These are phyloP conservation scores for Aplocera efformata DNA, from an alignment of 2,888 invertebrate species.

Conservation along the genomic window DNA sequence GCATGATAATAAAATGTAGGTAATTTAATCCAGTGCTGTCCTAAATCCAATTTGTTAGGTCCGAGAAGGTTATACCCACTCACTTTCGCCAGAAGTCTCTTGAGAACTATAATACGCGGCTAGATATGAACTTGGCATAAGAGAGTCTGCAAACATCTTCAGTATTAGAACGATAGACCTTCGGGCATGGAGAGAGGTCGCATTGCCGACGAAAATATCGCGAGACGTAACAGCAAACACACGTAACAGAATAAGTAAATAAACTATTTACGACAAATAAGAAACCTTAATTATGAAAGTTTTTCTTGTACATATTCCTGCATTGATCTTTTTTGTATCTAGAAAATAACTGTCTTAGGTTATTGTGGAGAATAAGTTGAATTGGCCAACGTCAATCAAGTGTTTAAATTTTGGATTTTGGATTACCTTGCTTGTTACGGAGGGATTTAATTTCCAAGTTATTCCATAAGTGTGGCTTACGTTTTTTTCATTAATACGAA, in stretches of 20 bases:
- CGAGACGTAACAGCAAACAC: conserved; percentile 36
- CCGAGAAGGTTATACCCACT: conserved; percentile 5
- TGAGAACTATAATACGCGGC: conserved; percentile 12
- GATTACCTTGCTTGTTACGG: no score
- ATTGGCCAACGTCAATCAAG: no score
- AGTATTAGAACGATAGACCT: conserved; percentile 44
- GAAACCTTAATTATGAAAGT: no score
- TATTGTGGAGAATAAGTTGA: no score
- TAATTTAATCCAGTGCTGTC: conserved; percentile 24
- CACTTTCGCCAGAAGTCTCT: conserved; percentile 8
- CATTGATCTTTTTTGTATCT: neutral
- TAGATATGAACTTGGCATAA: conserved; percentile 34
- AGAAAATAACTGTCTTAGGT: no score
- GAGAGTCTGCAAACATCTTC: conserved; percentile 34
- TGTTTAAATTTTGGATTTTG: no score
- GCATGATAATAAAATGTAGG: conserved; percentile 18
- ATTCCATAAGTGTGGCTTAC: no score
- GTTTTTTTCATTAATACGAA: no score
- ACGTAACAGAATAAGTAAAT: conserved; percentile 26
- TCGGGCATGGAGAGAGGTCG: conserved; percentile 49
- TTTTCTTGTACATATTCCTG: no score
- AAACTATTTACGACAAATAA: conserved; percentile 23
- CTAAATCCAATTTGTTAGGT: conserved; percentile 24
- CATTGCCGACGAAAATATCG: conserved; percentile 47
- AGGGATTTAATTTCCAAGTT: no score